Base-by-base conservation (phyloP, 1,140 invertebrate species). In the Xylocopa sonorina region DNA sequence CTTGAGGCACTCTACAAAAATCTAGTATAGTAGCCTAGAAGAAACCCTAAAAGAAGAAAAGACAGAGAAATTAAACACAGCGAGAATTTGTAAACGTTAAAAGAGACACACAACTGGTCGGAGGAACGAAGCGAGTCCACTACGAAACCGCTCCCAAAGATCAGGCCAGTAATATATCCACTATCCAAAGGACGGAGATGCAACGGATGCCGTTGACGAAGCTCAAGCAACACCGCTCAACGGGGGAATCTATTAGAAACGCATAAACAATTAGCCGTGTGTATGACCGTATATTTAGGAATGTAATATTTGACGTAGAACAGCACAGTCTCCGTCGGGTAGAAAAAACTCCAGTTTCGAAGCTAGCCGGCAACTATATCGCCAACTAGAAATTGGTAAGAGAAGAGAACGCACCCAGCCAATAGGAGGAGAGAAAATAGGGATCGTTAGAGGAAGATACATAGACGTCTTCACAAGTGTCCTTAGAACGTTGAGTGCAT, bases 161-260 rank as follows among this genome's bases (percentile, higher is more conserved):
- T 73, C 76, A 78, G 77, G 69, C 77, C 81, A 66, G 67, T 80
- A 72, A 84, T 83, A 83, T 63, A 71, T 18, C 32, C 62, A 46
- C 58, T 69, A 69, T 71, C 51, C 32, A 24, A 41, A 69, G n/a
- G 16, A 29, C 7, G 63, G 46, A 71, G 71, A 75, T 72, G 76
- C 77, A 57, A 50, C 57, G 55, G 76, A 78, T 71, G 73, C 68
- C 73, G 29, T 55, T 53, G 53, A 58, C 53, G n/a, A 32, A 78
- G 51, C 38, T n/a, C n/a, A 12, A 67, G 29, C 62, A 38, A 9
- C 41, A 57, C 16, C n/a, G 29, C 16, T 46, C 53, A 60, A 75
- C 41, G 16, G 29, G 48, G 29, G 24, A 27, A 60, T 55, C 27
- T 48, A 60, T 3, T 3, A 50, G 46, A 16, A 57, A 46, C 16